Conservation (phyloP, 2,888 invertebrate species). For the Escarpia spicata region DNA sequence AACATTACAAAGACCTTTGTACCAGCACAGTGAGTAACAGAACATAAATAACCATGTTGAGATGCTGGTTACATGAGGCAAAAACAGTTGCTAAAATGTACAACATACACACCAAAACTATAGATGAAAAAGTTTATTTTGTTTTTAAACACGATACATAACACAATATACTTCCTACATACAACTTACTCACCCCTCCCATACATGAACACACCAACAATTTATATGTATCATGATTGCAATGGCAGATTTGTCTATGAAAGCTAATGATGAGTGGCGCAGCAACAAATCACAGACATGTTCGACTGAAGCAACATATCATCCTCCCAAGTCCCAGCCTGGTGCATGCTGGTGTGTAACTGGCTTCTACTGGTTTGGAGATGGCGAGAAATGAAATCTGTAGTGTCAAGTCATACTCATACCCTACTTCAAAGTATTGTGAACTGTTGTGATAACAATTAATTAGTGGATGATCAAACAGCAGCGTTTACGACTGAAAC, state of each 20-base stretch:
- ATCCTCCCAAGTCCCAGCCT: background rate
- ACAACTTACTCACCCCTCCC: background rate
- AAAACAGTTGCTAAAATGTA: background rate
- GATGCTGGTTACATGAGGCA: background rate
- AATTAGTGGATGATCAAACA: background rate
- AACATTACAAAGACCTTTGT: background rate
- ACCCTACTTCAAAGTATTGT: background rate
- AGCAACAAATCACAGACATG: background rate
- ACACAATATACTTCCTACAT: background rate
- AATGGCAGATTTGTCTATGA: background rate
- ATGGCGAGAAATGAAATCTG: background rate
- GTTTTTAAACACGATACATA: background rate
- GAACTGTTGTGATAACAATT: background rate
- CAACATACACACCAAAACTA: background rate
- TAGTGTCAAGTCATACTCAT: background rate
- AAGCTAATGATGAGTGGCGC: background rate
- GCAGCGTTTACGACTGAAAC: constrained; percentile 57
- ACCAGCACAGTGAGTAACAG: background rate
- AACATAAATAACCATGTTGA: background rate
- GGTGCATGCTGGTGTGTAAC: background rate
- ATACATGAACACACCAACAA: background rate
- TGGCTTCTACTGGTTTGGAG: background rate
- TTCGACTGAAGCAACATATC: background rate
- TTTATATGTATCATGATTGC: background rate
- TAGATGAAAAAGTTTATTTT: background rate